Conservation (phyloP, 2,888 invertebrate genomes). For the Megalurothrips usitatus region DNA sequence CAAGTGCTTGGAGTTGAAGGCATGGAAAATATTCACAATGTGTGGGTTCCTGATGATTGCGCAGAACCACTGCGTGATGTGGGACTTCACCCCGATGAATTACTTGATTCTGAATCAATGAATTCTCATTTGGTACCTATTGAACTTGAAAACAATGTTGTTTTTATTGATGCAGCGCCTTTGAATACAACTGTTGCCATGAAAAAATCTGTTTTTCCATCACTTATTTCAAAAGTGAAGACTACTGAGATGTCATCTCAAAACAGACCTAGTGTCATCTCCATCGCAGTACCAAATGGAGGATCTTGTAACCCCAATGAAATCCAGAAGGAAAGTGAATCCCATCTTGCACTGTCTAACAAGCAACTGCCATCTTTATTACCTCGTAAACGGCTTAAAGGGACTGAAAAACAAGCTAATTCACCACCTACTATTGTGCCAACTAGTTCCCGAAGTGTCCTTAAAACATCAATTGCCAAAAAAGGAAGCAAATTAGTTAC, state of each 20-base stretch:
- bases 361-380: neutral
- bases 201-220: neutral
- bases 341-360: neutral
- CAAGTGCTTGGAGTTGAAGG: neutral
- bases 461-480: conserved; percentile 27
- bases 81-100: neutral
- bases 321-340: neutral
- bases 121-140: neutral
- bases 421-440: neutral
- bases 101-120: neutral
- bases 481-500: neutral
- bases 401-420: neutral
- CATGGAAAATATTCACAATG: neutral
- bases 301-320: neutral
- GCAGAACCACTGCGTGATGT: neutral
- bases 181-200: neutral
- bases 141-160: conserved; percentile 8
- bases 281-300: neutral
- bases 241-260: neutral
- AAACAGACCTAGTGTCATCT: neutral
- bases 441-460: conserved; percentile 33
- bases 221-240: neutral
- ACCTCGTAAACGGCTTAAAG: neutral
- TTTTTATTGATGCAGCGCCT: conserved; percentile 2
- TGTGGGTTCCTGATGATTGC: neutral